Evolutionary conservation across 2,888 invertebrate genomes (phyloP), one percentile per base, ranked within the genome.

Genomic region (Odontocolon sp.): DNA sequence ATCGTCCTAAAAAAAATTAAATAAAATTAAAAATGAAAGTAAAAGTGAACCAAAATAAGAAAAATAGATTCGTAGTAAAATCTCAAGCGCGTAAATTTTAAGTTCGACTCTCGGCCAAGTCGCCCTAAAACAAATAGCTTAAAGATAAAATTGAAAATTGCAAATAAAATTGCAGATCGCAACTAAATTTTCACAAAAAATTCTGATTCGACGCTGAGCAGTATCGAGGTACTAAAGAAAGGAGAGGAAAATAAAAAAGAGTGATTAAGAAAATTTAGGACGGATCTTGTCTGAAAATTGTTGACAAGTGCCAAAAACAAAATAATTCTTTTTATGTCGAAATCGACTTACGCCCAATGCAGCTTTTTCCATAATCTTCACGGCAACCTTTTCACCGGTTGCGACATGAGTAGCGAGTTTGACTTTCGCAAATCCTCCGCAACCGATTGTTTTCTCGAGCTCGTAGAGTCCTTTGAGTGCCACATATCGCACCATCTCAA

Each of bases 351-450:
- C 94, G 66, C 95, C 95, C 59, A 96, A 90, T 52, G 92, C 91
- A 56, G 91, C 91, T 90, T 96, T 96, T 85, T 96, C 94, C 94
- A 96, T 95, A 63, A 96, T 95, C 91, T 96, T 96, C 75, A 96
- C 93, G 47, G 96, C 96, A 61, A 96, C 96, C 89, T 95, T 95
- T 87, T 96, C 95, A 33, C 95, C 95, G 56, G 96, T 96, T n/a
- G 94, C 92, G 63, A 94, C 85, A 90, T 96, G 96, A 8, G 94
- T 95, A 5, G 94, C 96, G 61, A 95, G 91, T 87, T 95, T 95
- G 6, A 96, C 96, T 92, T 96, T 96, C 3, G 95, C 96, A 90
- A 96, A 96, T 56, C 96, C 96, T 75, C 96, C 95, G 89, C 92
- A 92, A 23, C 95, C 95, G 84, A 95, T 94, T 0, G 95, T 95